These are phyloP conservation scores for Trichopoda pennipes DNA, from an alignment of 2,888 invertebrate species.

Conservation along the genomic window DNA sequence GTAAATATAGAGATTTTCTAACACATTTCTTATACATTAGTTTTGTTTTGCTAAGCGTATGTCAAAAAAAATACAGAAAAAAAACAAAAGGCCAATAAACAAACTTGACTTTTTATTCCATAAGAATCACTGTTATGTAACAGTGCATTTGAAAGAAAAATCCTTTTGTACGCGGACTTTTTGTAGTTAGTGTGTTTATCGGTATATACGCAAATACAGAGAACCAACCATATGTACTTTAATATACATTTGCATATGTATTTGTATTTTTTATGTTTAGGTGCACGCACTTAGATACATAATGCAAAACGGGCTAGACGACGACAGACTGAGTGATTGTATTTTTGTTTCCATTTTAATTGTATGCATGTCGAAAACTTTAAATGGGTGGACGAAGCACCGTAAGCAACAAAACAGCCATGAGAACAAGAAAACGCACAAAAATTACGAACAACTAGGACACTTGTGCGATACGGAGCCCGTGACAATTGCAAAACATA, in stretches of 20 bases:
- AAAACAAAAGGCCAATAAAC: too few relatives aligned
- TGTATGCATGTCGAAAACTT: constrained; percentile 11
- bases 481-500: constrained; percentile 48
- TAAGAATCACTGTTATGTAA: too few relatives aligned
- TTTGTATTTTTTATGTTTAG: too few relatives aligned
- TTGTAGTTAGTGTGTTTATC: too few relatives aligned
- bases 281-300: background rate
- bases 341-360: background rate
- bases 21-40: too few relatives aligned
- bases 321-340: constrained; percentile 6
- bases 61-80: too few relatives aligned
- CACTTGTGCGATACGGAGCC: constrained; percentile 61
- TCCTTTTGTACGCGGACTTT: background rate
- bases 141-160: too few relatives aligned
- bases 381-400: constrained; percentile 11
- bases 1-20: too few relatives aligned
- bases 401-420: background rate
- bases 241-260: background rate
- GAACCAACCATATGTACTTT: too few relatives aligned
- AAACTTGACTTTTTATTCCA: too few relatives aligned
- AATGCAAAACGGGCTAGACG: constrained; percentile 27
- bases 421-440: constrained; percentile 6
- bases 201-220: too few relatives aligned
- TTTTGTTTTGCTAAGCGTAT: too few relatives aligned
- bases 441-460: constrained; percentile 53